Evolutionary conservation across 2,888 invertebrate genomes (phyloP), one percentile per base, ranked within the genome.

Genomic region (Aplocera efformata): DNA sequence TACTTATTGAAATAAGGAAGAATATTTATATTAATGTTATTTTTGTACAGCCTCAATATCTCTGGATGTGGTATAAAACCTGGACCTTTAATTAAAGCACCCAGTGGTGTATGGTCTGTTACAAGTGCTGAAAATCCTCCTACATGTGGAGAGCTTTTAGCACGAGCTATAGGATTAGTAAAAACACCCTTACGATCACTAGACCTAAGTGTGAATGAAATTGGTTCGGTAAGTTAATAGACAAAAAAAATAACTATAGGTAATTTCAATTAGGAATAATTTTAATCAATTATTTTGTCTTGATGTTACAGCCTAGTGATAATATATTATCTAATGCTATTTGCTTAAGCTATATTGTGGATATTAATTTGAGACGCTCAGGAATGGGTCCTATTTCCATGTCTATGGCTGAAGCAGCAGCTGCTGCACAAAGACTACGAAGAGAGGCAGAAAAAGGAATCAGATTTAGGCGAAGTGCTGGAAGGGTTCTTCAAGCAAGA

Each of bases 21-120:
- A n/a, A n/a, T n/a, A n/a, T n/a, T n/a, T n/a, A n/a, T n/a, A n/a
- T n/a, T n/a, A n/a, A n/a, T n/a, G n/a, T n/a, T n/a, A n/a, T n/a
- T n/a, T 44, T 29, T 38, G 69, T 69, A n/a, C 45, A 89, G 89
- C 13, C 60, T 89, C 38, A 88, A 88, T 50, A 75, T 89, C 52
- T 89, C 88, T 7, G 86, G 85, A 3, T 89, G 89, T 63, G 86
- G 88, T 9, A 88, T 89, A 36, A 79, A 67, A 34, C 69, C 84
- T 10, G 74, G 70, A 10, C 78, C 81, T 4, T 59, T 88, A 42
- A 39, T 62, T 20, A 85, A 78, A 46, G 69, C 86, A 31, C 86
- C 84, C 22, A 67, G 79, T 42, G 86, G 84, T n/a, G 85, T 88
- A n/a, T 88, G 88, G 88, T 85, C 86, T 4, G 67, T 79, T 7